A percentile compares a stretch with the other conserved stretches of the same genome.
phyloP scores from a whole-genome alignment of 2,888 invertebrate species.

The Temnothorax rugatulus region DNA sequence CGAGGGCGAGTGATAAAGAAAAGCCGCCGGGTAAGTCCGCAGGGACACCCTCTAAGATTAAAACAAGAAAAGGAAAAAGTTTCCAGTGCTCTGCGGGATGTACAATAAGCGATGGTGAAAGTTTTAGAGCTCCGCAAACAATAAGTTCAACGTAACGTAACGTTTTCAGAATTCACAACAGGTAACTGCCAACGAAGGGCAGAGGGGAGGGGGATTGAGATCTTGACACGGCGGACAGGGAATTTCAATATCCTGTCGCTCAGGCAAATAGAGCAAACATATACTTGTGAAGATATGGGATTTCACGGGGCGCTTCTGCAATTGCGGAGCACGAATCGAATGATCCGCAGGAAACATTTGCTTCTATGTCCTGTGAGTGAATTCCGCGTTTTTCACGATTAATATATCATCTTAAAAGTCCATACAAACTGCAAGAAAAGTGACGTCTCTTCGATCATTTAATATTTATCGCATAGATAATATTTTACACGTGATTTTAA shows the following conservation, averaged over 20 bases:
- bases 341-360: not conserved
- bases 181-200: not conserved
- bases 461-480: conserved; percentile 2
- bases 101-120: conserved; percentile 39
- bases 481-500: not conserved
- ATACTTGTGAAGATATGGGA: conserved; percentile 1
- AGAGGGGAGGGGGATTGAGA: not conserved
- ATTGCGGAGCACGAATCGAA: not conserved
- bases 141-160: conserved; percentile 34
- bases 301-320: not conserved
- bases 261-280: conserved; percentile 25
- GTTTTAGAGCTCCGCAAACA: conserved; percentile 40
- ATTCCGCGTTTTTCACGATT: not conserved
- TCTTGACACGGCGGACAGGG: conserved; percentile 2
- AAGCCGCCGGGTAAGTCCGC: not conserved
- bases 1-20: not conserved
- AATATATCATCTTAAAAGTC: not conserved
- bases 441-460: not conserved
- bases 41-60: conserved; percentile 40
- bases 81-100: conserved; percentile 21
- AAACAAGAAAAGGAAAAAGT: not conserved
- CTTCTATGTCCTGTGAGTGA: not conserved
- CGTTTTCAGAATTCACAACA: conserved; percentile 28
- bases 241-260: conserved; percentile 43
- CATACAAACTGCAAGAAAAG: not conserved